Percentiles rank a stretch among this genome's conserved stretches.
These are phyloP conservation scores for Paraescarpia echinospica DNA, from an alignment of 1,140 invertebrate species.

Conservation along the genomic window DNA sequence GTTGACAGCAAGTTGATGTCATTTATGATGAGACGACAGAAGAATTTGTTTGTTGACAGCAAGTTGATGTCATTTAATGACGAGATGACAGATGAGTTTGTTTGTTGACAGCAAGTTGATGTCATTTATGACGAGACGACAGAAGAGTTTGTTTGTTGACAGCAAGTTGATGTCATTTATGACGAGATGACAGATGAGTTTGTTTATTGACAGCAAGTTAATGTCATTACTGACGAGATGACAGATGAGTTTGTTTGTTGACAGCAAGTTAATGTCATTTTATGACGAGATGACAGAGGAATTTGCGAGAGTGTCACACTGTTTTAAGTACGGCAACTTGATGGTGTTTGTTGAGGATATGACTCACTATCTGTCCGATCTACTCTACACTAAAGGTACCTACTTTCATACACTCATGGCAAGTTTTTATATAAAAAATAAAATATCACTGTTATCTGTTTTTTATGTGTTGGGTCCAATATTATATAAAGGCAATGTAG, in stretches of 20 bases:
- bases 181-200: constrained; percentile 49
- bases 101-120: constrained; percentile 45
- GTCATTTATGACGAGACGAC: constrained; percentile 49
- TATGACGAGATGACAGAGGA: constrained; percentile 49
- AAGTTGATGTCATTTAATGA: constrained; percentile 52
- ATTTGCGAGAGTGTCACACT: constrained; percentile 49
- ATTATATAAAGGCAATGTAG: too few species aligned
- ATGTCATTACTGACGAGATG: constrained; percentile 50
- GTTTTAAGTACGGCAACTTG: constrained; percentile 52
- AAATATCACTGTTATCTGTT: too few species aligned
- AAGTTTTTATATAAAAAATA: too few species aligned
- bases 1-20: constrained; percentile 47
- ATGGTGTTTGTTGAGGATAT: constrained; percentile 52
- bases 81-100: constrained; percentile 47
- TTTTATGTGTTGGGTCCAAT: too few species aligned
- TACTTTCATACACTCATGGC: too few species aligned
- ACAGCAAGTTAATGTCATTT: constrained; percentile 50
- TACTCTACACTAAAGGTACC: constrained; percentile 42
- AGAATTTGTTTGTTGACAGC: constrained; percentile 41
- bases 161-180: constrained; percentile 52
- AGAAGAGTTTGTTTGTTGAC: constrained; percentile 36
- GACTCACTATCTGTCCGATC: constrained; percentile 47
- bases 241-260: constrained; percentile 32
- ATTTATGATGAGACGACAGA: constrained; percentile 47
- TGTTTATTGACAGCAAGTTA: constrained; percentile 43